These are phyloP conservation scores for Amyelois transitella DNA, from an alignment of 1,140 invertebrate species.

Conservation along the genomic window DNA sequence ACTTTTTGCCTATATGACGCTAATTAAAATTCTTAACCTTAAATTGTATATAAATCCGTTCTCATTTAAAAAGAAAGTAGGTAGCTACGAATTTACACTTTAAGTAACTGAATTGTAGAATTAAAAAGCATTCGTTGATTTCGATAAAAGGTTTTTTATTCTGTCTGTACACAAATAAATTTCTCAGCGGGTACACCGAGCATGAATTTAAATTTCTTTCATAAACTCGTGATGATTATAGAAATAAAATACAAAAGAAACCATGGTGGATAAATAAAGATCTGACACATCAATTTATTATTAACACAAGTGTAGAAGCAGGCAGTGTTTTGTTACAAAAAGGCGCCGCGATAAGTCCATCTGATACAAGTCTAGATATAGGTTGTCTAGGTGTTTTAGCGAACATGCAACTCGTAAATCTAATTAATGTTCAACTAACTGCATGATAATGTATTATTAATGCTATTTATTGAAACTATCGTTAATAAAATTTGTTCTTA, in stretches of 20 bases:
- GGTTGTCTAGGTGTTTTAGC: too few relatives aligned
- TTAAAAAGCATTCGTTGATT: neutral
- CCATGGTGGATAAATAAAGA: neutral
- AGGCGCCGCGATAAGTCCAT: neutral
- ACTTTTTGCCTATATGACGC: neutral
- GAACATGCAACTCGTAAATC: neutral
- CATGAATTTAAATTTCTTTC: neutral
- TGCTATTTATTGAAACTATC: neutral
- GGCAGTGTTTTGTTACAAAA: neutral
- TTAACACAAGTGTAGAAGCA: neutral
- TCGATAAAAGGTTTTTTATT: neutral
- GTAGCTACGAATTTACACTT: too few relatives aligned
- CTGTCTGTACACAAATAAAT: neutral
- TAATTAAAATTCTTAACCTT: neutral
- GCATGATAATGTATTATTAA: neutral
- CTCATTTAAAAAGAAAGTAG: neutral
- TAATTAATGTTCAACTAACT: neutral
- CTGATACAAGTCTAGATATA: neutral
- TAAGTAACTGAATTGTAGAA: neutral
- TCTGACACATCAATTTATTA: neutral
- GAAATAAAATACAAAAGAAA: neutral
- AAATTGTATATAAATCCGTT: too few relatives aligned
- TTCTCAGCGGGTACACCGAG: neutral
- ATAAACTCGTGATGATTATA: neutral
- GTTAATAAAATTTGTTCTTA: neutral